Percentiles rank a stretch among this genome's conserved stretches.
Conservation (phyloP, 2,113 vertebrate species). For the Muscicapa adusta region DNA sequence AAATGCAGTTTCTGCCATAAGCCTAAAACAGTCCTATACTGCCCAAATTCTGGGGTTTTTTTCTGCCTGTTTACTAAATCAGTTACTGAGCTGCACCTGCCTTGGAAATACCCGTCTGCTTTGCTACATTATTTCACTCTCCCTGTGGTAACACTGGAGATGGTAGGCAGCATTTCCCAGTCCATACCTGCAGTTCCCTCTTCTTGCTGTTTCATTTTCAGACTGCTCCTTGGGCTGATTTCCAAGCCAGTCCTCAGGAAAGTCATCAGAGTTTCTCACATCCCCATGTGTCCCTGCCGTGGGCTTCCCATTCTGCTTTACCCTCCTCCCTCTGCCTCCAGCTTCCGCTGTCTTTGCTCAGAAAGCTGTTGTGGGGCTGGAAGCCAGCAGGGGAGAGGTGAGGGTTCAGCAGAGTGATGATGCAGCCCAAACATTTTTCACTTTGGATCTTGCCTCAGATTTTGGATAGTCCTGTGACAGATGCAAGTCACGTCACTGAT, state of each 20-base stretch:
- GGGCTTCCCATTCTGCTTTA: background rate
- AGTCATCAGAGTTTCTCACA: background rate
- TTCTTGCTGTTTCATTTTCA: background rate
- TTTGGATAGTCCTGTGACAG: fast-evolving
- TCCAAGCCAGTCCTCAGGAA: background rate
- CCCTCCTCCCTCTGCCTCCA: background rate
- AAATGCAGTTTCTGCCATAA: background rate
- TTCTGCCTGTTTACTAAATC: background rate
- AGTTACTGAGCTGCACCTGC: background rate
- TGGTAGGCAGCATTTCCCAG: background rate
- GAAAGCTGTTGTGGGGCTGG: background rate
- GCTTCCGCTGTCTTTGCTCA: background rate
- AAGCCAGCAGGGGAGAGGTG: fast-evolving
- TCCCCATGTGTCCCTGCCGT: fast-evolving
- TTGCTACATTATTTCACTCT: background rate
- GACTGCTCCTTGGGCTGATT: background rate
- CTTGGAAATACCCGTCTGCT: background rate
- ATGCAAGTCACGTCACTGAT: background rate
- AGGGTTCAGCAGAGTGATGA: background rate
- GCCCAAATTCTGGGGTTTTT: background rate
- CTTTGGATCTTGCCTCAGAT: background rate
- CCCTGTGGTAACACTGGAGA: background rate
- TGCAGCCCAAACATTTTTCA: background rate
- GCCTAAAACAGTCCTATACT: background rate
- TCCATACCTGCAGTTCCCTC: fast-evolving